Conservation (phyloP, 2,113 vertebrate genomes). For the Zosterops japonicus region DNA sequence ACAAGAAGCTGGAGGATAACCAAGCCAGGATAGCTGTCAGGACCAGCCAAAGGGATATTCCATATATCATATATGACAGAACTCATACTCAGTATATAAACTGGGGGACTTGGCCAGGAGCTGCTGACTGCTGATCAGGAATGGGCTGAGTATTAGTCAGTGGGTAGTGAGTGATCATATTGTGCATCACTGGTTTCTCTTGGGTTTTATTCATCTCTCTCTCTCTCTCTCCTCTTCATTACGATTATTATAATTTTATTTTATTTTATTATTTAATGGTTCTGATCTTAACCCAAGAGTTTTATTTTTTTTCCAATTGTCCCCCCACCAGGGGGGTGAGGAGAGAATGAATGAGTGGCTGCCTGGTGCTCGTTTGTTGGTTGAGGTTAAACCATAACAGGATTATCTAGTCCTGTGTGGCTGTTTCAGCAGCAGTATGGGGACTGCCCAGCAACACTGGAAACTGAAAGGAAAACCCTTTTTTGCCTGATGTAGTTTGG, state of each 20-base stretch:
- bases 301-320: neutral
- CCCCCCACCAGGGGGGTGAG: fast-evolving
- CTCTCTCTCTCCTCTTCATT: neutral
- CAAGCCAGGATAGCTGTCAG: neutral
- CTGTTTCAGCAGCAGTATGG: neutral
- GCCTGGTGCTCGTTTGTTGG: neutral
- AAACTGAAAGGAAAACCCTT: neutral
- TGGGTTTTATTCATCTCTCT: neutral
- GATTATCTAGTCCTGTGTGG: neutral
- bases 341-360: neutral
- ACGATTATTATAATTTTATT: neutral
- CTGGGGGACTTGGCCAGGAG: neutral
- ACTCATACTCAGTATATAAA: neutral
- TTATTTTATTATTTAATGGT: neutral
- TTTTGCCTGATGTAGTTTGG: neutral
- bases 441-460: neutral
- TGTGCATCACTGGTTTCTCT: neutral
- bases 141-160: neutral
- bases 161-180: neutral
- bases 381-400: neutral
- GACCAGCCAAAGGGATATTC: neutral
- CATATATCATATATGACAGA: neutral
- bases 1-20: neutral
- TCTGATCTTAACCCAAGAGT: neutral
- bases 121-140: too few species aligned